Evolutionary conservation across 1,140 invertebrate species (phyloP).

Genomic region (Tetragnatha versicolor): DNA sequence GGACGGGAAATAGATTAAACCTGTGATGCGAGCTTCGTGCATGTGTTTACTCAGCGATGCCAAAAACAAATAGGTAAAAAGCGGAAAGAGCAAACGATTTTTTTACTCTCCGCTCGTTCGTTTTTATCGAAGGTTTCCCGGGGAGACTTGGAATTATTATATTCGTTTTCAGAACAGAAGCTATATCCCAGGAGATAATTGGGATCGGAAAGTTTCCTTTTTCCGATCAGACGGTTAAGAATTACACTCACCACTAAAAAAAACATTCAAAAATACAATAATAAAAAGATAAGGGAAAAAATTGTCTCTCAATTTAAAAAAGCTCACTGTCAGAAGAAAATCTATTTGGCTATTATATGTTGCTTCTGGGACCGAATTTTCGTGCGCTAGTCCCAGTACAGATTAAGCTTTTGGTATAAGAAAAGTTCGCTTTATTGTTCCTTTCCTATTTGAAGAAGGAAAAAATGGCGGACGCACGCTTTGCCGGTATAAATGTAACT

Average conservation of each 20-base stretch:
- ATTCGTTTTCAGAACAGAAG: background rate
- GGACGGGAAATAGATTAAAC: background rate
- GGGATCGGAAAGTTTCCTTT: slow-evolving; percentile 6
- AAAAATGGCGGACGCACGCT: too few relatives aligned
- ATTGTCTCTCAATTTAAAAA: slow-evolving; percentile 1
- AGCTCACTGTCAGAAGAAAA: background rate
- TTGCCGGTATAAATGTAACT: background rate
- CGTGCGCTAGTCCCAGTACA: background rate
- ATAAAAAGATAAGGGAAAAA: background rate
- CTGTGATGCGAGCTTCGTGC: background rate
- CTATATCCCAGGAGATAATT: slow-evolving; percentile 10
- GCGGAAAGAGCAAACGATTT: background rate
- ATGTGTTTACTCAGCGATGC: background rate
- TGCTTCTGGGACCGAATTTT: background rate
- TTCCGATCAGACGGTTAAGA: background rate
- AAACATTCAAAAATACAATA: background rate
- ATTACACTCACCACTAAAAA: too few relatives aligned
- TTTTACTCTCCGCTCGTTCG: background rate
- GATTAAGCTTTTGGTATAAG: too few relatives aligned
- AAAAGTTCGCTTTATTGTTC: too few relatives aligned
- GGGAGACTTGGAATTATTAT: background rate
- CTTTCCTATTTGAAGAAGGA: too few relatives aligned
- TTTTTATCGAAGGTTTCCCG: background rate
- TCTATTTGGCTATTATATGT: slow-evolving; percentile 3
- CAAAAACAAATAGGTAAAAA: background rate